Evolutionary conservation across 1,140 invertebrate genomes (phyloP), one percentile per base, ranked within the genome.

Genomic region (Scaptomyza pallida): DNA sequence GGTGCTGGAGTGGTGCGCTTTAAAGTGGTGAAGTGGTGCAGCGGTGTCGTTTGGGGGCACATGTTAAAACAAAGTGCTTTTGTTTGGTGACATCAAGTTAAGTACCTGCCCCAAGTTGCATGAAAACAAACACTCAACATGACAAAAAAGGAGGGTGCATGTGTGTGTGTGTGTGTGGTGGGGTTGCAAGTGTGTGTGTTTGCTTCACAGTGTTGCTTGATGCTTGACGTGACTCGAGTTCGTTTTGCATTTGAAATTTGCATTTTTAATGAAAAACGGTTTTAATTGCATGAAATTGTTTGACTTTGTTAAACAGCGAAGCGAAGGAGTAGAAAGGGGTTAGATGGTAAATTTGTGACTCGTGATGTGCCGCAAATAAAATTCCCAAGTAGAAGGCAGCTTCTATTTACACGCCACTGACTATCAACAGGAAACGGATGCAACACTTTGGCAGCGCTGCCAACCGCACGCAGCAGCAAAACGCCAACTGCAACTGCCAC

Each of bases 261-360:
- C 81, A 86, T 86, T 86, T 86, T 86, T 86, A 86, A 86, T 86
- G 81, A 86, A 86, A 86, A 86, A 86, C 81, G 81, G 74, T 86
- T 86, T 86, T 86, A 86, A 86, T 86, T 86, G 81, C 81, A 86
- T 81, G 78, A 88, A 86, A 86, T 86, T 86, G 81, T 86, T 86
- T 86, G 81, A 86, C 81, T 86, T 82, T 86, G 82, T 75, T 86
- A 86, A 86, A 86, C 82, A 86, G 70, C 47, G 41, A 70, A 21
- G 12, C 57, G 54, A 60, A 8, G 21, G 16, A n/a, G 9, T 2
- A 3, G 2, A 2, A n/a, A 5, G 5, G 5, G 12, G 26, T 15
- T 8, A 13, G 41, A 37, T 5, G 5, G 23, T 6, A 26, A 26
- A n/a, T n/a, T 37, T 56, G 54, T 16, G 17, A 10, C 40, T 57